phyloP scores from a whole-genome alignment of 2,113 vertebrate species.

The Chelonoidis abingdonii region DNA sequence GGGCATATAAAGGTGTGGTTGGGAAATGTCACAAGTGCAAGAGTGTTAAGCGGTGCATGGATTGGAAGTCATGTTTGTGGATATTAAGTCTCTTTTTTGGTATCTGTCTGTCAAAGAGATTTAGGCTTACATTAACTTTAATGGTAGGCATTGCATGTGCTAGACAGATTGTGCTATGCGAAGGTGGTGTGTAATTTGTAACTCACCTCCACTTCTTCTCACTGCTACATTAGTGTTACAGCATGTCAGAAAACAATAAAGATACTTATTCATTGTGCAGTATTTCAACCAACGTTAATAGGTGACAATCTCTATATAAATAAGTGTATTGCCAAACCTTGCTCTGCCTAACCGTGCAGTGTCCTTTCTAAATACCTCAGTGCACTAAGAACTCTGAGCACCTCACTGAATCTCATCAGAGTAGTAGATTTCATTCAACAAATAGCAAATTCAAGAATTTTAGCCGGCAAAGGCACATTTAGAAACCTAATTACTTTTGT shows the following conservation, averaged over 20 bases:
- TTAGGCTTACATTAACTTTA: neutral
- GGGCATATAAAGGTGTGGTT: rapidly evolving
- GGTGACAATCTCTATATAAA: neutral
- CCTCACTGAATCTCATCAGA: conserved; percentile 12
- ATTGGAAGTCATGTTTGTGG: neutral
- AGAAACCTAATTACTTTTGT: conserved; percentile 35
- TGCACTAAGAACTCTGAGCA: conserved; percentile 12
- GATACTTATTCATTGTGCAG: neutral
- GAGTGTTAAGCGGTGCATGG: neutral
- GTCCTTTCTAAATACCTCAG: conserved; percentile 14
- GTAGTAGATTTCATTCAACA: neutral
- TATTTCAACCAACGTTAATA: neutral
- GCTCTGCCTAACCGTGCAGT: conserved; percentile 5
- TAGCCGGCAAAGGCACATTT: neutral
- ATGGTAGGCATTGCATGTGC: neutral
- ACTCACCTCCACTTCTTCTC: neutral
- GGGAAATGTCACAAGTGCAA: rapidly evolving
- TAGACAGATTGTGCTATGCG: neutral
- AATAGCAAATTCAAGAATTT: conserved; percentile 32
- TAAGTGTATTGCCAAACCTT: neutral
- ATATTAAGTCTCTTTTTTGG: rapidly evolving
- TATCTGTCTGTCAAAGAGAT: neutral
- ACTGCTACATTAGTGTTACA: neutral
- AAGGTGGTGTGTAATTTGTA: neutral
- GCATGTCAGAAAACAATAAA: neutral